A percentile compares a stretch with the other conserved stretches of the same genome.
phyloP scores from a whole-genome alignment of 2,113 vertebrate species.

The Axis porcinus region DNA sequence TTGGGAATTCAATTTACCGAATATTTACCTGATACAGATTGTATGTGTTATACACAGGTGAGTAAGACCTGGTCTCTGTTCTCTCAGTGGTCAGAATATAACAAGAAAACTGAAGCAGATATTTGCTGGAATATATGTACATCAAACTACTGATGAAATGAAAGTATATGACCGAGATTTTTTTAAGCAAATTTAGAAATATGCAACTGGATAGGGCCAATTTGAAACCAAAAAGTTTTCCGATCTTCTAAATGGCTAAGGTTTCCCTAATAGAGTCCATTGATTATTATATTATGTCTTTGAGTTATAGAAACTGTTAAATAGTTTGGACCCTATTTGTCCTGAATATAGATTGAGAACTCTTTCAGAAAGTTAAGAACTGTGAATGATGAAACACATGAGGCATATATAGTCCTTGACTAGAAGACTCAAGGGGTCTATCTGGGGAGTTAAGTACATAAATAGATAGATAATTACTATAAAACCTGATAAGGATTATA shows the following conservation, averaged over 20 bases:
- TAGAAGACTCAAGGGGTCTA: neutral
- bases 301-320: neutral
- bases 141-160: neutral
- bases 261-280: neutral
- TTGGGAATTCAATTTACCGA: neutral
- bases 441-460: neutral
- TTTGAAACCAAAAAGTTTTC: neutral
- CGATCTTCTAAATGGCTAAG: neutral
- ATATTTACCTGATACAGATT: neutral
- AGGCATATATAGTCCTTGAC: neutral
- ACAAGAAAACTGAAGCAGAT: neutral
- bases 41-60: neutral
- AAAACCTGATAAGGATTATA: neutral
- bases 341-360: neutral
- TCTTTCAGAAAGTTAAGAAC: neutral
- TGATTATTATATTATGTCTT: neutral
- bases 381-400: neutral
- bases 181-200: neutral
- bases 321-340: neutral
- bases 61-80: neutral
- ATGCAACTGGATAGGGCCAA: neutral
- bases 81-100: neutral
- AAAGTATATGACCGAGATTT: neutral
- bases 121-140: neutral
- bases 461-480: neutral